phyloP scores from a whole-genome alignment of 2,888 invertebrate genomes.

The Eupithecia centaureata region DNA sequence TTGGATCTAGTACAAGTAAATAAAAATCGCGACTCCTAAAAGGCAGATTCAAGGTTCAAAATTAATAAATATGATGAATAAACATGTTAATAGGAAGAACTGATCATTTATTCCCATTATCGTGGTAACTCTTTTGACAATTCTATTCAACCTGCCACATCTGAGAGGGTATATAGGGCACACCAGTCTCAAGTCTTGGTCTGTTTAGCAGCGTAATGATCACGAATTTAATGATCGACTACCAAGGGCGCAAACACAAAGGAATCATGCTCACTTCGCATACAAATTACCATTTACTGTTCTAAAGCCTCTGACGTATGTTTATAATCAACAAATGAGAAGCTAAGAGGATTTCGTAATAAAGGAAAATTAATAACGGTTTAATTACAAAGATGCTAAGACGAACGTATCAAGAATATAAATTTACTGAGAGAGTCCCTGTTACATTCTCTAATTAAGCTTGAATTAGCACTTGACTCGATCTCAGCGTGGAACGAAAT shows the following conservation, averaged over 20 bases:
- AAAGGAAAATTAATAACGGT: conserved; percentile 23
- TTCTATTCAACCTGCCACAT: background rate
- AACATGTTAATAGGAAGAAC: background rate
- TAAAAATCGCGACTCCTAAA: background rate
- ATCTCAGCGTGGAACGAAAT: conserved; percentile 3
- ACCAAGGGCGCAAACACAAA: conserved; percentile 60
- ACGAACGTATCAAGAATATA: conserved; percentile 22
- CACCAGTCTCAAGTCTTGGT: conserved; percentile 48
- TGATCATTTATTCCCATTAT: too few relatives aligned
- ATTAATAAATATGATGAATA: background rate
- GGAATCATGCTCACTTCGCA: conserved; percentile 46
- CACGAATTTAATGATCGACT: conserved; percentile 51
- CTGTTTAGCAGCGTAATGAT: conserved; percentile 55
- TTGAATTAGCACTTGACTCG: conserved; percentile 28
- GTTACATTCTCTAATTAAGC: conserved; percentile 27
- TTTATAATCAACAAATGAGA: conserved; percentile 25
- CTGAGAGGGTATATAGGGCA: conserved; percentile 22
- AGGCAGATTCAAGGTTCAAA: background rate
- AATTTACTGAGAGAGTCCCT: conserved; percentile 20
- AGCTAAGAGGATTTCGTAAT: conserved; percentile 26
- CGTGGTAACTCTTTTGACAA: too few relatives aligned
- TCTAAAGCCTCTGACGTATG: conserved; percentile 32
- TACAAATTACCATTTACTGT: conserved; percentile 41
- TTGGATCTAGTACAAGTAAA: too few relatives aligned
- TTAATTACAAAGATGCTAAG: conserved; percentile 21